phyloP scores from a whole-genome alignment of 2,797 vertebrate genomes.

The Pygocentrus nattereri region DNA sequence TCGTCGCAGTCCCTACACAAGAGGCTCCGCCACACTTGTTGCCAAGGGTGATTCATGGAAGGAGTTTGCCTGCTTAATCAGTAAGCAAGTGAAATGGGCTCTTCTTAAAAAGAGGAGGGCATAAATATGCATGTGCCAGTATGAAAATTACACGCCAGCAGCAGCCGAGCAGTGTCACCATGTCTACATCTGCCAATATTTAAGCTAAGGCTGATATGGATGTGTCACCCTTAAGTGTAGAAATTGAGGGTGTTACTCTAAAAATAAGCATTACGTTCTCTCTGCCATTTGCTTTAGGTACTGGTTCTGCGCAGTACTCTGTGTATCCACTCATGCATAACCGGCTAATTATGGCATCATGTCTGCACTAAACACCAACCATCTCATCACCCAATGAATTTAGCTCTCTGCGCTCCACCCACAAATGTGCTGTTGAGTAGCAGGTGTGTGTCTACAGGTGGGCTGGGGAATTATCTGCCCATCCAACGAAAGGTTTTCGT shows the following conservation, averaged over 20 bases:
- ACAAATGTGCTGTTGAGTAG: neutral
- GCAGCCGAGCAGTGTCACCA: neutral
- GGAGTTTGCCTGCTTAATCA: constrained; percentile 1
- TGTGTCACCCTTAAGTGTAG: neutral
- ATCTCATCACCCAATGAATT: neutral
- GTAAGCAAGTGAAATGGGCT: constrained; percentile 6
- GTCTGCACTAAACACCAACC: neutral
- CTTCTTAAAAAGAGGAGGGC: neutral
- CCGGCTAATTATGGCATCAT: neutral
- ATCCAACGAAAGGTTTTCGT: too few relatives aligned
- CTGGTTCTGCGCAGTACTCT: neutral
- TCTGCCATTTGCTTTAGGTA: neutral
- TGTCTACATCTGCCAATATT: neutral
- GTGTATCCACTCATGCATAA: neutral
- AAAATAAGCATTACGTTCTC: neutral
- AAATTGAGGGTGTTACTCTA: neutral
- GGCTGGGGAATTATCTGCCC: too few relatives aligned
- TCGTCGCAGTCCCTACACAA: constrained; percentile 63
- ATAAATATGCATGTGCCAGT: neutral
- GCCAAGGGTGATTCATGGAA: constrained; percentile 52
- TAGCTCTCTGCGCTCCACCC: neutral
- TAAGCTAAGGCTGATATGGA: neutral
- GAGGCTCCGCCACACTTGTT: constrained; percentile 61
- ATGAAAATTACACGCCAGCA: neutral
- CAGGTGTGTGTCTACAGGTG: neutral